phyloP scores from a whole-genome alignment of 2,113 vertebrate species.

The Bothrops jararaca region DNA sequence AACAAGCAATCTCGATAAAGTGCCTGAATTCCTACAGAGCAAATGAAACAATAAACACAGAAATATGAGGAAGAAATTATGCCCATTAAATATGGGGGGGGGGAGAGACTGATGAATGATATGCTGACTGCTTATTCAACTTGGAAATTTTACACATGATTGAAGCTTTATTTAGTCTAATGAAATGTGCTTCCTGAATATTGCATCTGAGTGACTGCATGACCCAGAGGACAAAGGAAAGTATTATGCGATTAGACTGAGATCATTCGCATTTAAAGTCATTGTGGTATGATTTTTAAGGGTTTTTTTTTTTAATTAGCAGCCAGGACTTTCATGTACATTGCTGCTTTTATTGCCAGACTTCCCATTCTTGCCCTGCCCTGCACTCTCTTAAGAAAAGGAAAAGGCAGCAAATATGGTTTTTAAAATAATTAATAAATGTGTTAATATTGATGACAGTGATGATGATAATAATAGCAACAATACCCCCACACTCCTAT shows the following conservation, averaged over 20 bases:
- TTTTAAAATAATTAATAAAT: background rate
- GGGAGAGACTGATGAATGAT: conserved; percentile 81
- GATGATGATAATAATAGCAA: background rate
- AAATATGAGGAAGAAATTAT: conserved; percentile 87
- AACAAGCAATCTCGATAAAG: conserved; percentile 73
- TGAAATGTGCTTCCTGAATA: conserved; percentile 94
- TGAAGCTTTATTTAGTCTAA: conserved; percentile 95
- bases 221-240: conserved; percentile 86
- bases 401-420: background rate
- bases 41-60: conserved; percentile 83
- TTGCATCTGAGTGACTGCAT: conserved; percentile 82
- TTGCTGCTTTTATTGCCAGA: conserved; percentile 52
- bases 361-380: conserved; percentile 57
- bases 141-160: conserved; percentile 96
- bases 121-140: conserved; percentile 87
- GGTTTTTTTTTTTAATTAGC: conserved; percentile 68
- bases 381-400: conserved; percentile 46
- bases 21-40: conserved; percentile 73
- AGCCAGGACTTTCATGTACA: conserved; percentile 54
- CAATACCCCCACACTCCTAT: background rate
- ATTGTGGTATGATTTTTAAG: conserved; percentile 77
- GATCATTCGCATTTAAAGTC: conserved; percentile 83
- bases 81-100: conserved; percentile 80
- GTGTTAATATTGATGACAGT: background rate
- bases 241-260: conserved; percentile 87